A percentile compares a stretch with the other conserved stretches of the same genome.
Evolutionary conservation across 1,140 invertebrate species (phyloP).

Genomic region (Epicauta chinensis): DNA sequence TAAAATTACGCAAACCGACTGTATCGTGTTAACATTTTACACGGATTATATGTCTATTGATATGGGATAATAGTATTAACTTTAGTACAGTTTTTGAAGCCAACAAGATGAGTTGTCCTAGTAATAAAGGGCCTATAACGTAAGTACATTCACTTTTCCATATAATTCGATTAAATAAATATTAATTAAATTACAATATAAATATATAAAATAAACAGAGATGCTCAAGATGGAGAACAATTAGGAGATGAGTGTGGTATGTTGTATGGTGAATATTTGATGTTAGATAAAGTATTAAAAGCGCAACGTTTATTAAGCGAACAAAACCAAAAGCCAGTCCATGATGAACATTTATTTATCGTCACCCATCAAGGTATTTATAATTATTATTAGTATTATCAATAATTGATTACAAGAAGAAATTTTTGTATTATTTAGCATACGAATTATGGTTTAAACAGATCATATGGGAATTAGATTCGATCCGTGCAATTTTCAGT

Average conservation of each 20-base stretch:
- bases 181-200: neutral
- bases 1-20: no score
- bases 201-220: slow-evolving; percentile 4
- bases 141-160: slow-evolving; percentile 13
- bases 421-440: slow-evolving; percentile 62
- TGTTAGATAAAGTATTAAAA: slow-evolving; percentile 82
- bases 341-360: slow-evolving; percentile 98
- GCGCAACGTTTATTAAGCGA: slow-evolving; percentile 80
- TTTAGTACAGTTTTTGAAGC: no score
- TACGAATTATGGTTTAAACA: slow-evolving; percentile 99
- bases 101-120: slow-evolving; percentile 23
- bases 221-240: slow-evolving; percentile 47
- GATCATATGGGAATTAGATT: slow-evolving; percentile 95
- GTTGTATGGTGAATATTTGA: slow-evolving; percentile 80
- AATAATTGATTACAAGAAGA: slow-evolving; percentile 4
- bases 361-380: slow-evolving; percentile 90
- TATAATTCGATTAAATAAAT: slow-evolving; percentile 4
- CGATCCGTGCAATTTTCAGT: slow-evolving; percentile 76
- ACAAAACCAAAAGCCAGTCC: slow-evolving; percentile 65
- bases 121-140: slow-evolving; percentile 2
- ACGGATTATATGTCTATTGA: no score
- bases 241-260: slow-evolving; percentile 61
- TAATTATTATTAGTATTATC: slow-evolving; percentile 1
- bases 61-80: no score
- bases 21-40: no score